These are phyloP conservation scores for Fulmarus glacialis DNA, from an alignment of 2,113 vertebrate species.

Conservation along the genomic window DNA sequence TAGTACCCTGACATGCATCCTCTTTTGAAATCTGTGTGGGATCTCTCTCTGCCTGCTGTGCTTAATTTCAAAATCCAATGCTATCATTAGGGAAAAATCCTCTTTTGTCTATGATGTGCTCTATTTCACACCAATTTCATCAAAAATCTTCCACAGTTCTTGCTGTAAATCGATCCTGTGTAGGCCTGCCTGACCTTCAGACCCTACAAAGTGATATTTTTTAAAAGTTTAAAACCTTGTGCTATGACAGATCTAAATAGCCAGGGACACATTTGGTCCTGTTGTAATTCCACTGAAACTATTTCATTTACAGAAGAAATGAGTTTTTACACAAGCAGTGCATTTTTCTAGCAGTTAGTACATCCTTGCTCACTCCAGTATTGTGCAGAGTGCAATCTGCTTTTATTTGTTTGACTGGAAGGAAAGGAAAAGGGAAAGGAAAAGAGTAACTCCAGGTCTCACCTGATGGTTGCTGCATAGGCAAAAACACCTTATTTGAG, in stretches of 20 bases:
- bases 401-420: background rate
- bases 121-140: background rate
- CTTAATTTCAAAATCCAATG: conserved; percentile 24
- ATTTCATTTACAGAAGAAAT: background rate
- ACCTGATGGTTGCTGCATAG: background rate
- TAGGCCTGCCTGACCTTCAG: background rate
- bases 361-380: background rate
- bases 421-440: background rate
- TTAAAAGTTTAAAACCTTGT: background rate
- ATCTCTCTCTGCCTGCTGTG: background rate
- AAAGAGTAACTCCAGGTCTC: background rate
- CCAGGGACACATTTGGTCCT: background rate
- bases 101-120: background rate
- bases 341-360: background rate
- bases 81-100: background rate
- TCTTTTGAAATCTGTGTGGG: background rate
- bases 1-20: background rate
- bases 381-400: background rate
- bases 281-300: background rate
- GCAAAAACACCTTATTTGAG: background rate
- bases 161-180: background rate
- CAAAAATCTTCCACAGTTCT: background rate
- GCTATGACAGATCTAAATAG: background rate
- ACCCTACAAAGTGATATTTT: background rate
- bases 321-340: background rate